These are phyloP conservation scores for Alviniconcha marisindica DNA, from an alignment of 1,140 invertebrate genomes.

Conservation along the genomic window DNA sequence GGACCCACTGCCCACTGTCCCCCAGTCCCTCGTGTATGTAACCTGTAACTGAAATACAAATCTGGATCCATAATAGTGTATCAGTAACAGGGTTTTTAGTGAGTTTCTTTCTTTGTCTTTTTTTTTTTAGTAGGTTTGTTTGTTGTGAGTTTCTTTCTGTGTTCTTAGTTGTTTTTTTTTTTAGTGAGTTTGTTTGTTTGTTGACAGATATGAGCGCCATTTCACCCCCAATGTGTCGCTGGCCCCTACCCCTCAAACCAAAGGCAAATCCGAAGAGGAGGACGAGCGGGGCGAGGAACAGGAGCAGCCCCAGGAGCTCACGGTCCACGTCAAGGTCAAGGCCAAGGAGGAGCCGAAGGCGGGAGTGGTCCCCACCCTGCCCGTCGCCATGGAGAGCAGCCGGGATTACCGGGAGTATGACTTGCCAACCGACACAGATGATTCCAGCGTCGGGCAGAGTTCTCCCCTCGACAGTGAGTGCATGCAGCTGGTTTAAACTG, in stretches of 20 bases:
- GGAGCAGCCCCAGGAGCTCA: constrained; percentile 22
- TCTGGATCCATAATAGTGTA: neutral
- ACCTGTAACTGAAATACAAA: neutral
- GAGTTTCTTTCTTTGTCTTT: neutral
- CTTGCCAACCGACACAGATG: constrained; percentile 66
- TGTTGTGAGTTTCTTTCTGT: neutral
- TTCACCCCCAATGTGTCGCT: constrained; percentile 74
- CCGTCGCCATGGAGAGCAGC: constrained; percentile 15
- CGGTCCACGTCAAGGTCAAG: constrained; percentile 35
- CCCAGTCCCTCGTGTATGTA: neutral
- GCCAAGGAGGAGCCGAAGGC: constrained; percentile 18
- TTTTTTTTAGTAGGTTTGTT: constrained; percentile 22
- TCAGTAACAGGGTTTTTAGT: too few species aligned
- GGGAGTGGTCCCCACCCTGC: neutral
- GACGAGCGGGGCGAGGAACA: constrained; percentile 38
- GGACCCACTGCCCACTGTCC: neutral
- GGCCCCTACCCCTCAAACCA: constrained; percentile 64
- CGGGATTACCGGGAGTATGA: constrained; percentile 63
- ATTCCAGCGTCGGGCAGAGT: constrained; percentile 57
- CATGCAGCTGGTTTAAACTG: too few species aligned
- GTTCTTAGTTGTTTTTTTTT: neutral
- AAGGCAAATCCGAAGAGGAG: constrained; percentile 55
- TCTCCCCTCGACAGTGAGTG: constrained; percentile 62
- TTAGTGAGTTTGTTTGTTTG: neutral
- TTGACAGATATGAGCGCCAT: constrained; percentile 69